phyloP scores from a whole-genome alignment of 2,888 invertebrate genomes.

The Charanyca ferruginea region DNA sequence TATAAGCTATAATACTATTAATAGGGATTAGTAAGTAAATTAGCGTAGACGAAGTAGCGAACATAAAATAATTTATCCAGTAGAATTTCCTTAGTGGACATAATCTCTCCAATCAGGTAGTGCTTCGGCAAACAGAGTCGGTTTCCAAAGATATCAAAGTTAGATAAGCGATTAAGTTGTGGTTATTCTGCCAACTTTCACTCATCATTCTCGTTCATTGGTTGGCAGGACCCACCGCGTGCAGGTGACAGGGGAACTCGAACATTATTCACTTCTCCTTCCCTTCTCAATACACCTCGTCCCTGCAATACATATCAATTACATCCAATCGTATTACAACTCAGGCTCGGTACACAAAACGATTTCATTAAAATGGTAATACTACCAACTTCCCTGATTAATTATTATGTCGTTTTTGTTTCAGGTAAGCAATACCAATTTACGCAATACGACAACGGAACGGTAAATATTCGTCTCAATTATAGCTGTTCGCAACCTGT shows the following conservation, averaged over 20 bases:
- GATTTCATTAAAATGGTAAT: conserved; percentile 50
- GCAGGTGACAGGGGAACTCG: conserved; percentile 15
- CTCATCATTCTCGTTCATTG: neutral
- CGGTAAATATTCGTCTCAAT: conserved; percentile 58
- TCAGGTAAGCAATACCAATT: conserved; percentile 69
- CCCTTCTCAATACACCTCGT: neutral
- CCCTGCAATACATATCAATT: conserved; percentile 33
- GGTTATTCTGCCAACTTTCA: neutral
- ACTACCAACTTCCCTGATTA: conserved; percentile 38
- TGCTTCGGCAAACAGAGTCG: neutral
- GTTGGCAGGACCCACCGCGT: neutral
- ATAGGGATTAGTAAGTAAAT: too few species aligned
- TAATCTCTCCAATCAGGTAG: neutral
- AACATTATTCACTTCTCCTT: conserved; percentile 8
- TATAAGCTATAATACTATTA: too few species aligned
- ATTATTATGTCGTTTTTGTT: conserved; percentile 66
- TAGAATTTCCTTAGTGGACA: too few species aligned
- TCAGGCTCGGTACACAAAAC: conserved; percentile 18
- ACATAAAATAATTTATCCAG: too few species aligned
- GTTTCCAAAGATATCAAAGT: neutral
- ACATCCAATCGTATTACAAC: conserved; percentile 29
- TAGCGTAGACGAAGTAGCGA: too few species aligned
- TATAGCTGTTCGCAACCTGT: conserved; percentile 29
- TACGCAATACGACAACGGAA: conserved; percentile 29
- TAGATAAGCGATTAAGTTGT: neutral